These are phyloP conservation scores for Leuciscus waleckii DNA, from an alignment of 2,797 vertebrate species.

Conservation along the genomic window DNA sequence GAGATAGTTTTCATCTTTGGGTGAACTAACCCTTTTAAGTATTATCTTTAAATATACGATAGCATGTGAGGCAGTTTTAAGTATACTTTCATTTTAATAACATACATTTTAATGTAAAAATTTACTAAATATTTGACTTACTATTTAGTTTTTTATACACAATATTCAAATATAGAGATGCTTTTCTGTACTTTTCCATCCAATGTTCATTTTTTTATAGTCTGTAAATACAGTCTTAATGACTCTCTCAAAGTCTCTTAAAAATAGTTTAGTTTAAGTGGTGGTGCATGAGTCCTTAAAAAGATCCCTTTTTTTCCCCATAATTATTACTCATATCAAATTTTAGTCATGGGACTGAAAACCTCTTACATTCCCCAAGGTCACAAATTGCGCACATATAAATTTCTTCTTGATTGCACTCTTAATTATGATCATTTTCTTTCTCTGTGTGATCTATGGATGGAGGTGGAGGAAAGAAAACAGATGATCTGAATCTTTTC, in stretches of 20 bases:
- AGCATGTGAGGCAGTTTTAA: not conserved
- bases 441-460: not conserved
- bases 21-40: not conserved
- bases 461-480: conserved; percentile 9
- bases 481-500: not conserved
- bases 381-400: not conserved
- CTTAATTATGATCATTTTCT: conserved; percentile 39
- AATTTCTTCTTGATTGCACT: conserved; percentile 14
- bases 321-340: conserved; percentile 23
- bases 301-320: not conserved
- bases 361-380: conserved; percentile 5
- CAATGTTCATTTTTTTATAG: not conserved
- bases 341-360: conserved; percentile 7
- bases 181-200: not conserved
- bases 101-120: not conserved
- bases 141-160: not conserved
- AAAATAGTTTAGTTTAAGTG: conserved; percentile 1
- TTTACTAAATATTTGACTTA: not conserved
- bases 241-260: conserved; percentile 25
- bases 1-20: not conserved
- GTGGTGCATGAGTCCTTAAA: not conserved
- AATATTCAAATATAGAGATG: not conserved
- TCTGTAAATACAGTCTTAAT: conserved; percentile 26
- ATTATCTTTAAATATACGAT: not conserved
- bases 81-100: not conserved